Base-by-base conservation (phyloP, 2,113 vertebrate genomes). In the Gymnorhina tibicen region DNA sequence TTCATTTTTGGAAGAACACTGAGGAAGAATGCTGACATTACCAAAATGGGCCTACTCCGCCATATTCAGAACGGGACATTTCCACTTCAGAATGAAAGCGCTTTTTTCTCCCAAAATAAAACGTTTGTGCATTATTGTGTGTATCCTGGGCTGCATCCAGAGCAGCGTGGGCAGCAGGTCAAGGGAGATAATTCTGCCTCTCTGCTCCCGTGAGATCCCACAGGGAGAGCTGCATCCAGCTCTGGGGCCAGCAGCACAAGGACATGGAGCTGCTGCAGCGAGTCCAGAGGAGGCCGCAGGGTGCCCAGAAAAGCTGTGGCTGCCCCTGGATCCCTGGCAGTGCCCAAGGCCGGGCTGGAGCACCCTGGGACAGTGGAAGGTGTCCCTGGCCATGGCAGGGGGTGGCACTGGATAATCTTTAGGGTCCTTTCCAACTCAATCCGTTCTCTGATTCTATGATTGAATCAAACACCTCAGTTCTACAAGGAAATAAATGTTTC, bases 51-150 rank as follows among this genome's bases (percentile, higher is more conserved):
- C 60, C 39, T 28, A 1, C 18, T 46, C 42, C 47, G 13, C 24
- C 33, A 14, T 3, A 46, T 21, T 55, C 47, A 59, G 21, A 62
- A 84, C 0, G 17, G 55, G 30, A 52, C 21, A 27, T 42, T 86
- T 66, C 16, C 14, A 47, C 22, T 72, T 28, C 2, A 24, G 7
- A 58, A 42, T 9, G 3, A 10, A 19, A 13, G 3, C 0, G 0
- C 0, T 8, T 59, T 58, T 62, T 30, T 15, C 22, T 33, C 27
- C 13, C 19, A 3, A 42, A 76, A 52, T 23, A 35, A 50, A 72
- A 9, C 59, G 41, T 90, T 50, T 89, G 49, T 41, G 22, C 14
- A 41, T 63, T 63, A 21, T 21, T 63, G 24, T 21, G 24, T 3
- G 16, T 12, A 2, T 26, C 16, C 85, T 70, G 56, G 56, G 56